Evolutionary conservation across 2,888 invertebrate species (phyloP), one percentile per base, ranked within the genome.

Genomic region (Aricia artaxerxes): DNA sequence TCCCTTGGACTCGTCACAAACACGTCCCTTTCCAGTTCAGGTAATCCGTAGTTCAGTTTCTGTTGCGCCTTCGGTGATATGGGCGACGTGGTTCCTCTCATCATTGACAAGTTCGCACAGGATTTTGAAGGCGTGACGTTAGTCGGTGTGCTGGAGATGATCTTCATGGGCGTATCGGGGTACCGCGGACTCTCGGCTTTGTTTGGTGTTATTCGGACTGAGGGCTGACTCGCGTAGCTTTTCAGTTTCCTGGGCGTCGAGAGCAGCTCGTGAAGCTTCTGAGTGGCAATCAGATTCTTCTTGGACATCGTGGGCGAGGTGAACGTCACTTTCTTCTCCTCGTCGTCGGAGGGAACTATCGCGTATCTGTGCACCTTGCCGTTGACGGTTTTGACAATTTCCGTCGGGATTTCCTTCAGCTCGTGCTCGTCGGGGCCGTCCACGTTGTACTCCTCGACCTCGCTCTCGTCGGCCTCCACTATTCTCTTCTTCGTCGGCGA

Each of bases 251-350:
- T 94, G 0, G 97, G 97, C 0, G 97, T 97, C 1, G 96, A 96
- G 0, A 97, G 86, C 3, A 97, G 87, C 84, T 97, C 97, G 87
- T 97, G 97, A 0, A 97, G 89, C 84, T 97, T 97, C 85, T 97
- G 97, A 0, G 97, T 97, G 0, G 97, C 97, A 38, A 95, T 95
- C 0, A 96, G 90, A 87, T 96, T 96, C 84, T 95, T 95, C 78
- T 95, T 89, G 1, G 95, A 94, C 88, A 95, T 95, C 40, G 89
- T 88, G 0, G 91, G 91, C 0, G 87, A 92, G 73, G 90, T 91
- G 84, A 89, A 95, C 0, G 90, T 95, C 0, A 89, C 91, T 89
- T 91, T 86, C 86, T 91, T 85, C 80, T 94, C 94, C 11, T 95
- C 95, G 0, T 95, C 90, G 38, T 96, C 96, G 0, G 95, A 92